Evolutionary conservation across 2,113 vertebrate genomes (phyloP).

Genomic region (Sphyrna mokarran): DNA sequence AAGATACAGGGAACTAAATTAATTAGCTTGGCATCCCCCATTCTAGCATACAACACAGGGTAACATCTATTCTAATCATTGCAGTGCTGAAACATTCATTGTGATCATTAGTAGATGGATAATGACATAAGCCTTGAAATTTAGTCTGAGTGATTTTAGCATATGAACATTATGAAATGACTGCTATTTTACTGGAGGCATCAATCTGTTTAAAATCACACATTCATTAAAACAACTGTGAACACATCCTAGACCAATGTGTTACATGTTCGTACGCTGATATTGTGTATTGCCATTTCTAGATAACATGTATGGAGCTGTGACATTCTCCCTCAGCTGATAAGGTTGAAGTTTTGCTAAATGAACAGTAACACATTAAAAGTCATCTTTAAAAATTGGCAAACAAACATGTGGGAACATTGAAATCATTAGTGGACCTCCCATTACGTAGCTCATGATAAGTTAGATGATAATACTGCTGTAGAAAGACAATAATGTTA

Average conservation of each 20-base stretch:
- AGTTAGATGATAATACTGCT: not conserved
- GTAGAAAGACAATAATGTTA: not conserved
- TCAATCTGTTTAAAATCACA: conserved; percentile 10
- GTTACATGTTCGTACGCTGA: not conserved
- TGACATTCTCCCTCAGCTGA: not conserved
- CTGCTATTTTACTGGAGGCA: not conserved
- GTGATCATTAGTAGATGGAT: not conserved
- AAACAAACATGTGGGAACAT: not conserved
- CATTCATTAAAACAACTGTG: not conserved
- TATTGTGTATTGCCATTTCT: not conserved
- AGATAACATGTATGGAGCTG: not conserved
- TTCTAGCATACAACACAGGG: not conserved
- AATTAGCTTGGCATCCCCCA: not conserved
- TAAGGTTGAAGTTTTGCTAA: not conserved
- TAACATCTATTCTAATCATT: not conserved
- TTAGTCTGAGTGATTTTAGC: not conserved
- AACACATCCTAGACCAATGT: not conserved
- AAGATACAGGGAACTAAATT: not conserved
- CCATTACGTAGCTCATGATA: not conserved
- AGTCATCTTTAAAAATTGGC: not conserved
- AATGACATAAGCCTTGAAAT: conserved; percentile 2
- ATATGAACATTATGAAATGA: conserved; percentile 2
- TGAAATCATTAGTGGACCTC: not conserved
- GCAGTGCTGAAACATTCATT: not conserved
- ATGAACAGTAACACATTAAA: not conserved